Evolutionary conservation across 53 echinoderm and acorn worm genomes (phyloP).

Genomic region (Pentamera pediparva): DNA sequence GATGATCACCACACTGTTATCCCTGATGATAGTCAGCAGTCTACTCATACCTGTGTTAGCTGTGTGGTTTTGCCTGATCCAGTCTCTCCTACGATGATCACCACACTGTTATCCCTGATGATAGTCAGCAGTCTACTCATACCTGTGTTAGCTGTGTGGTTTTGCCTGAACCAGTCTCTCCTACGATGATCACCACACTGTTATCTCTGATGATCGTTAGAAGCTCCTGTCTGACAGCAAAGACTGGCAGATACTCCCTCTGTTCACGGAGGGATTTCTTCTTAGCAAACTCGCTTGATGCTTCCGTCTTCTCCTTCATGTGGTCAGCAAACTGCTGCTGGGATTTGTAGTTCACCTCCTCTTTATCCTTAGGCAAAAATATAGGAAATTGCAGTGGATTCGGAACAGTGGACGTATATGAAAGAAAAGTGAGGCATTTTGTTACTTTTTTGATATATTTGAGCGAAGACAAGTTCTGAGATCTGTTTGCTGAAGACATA

Average conservation of each 20-base stretch:
- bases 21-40: not conserved
- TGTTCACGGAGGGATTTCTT: slow-evolving; percentile 77
- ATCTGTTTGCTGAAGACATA: too few species aligned
- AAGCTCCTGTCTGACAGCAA: slow-evolving; percentile 76
- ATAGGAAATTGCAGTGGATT: too few species aligned
- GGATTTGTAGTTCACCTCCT: slow-evolving; percentile 94
- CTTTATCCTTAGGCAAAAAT: slow-evolving; percentile 31
- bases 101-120: not conserved
- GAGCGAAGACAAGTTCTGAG: too few species aligned
- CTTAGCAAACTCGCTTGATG: slow-evolving; percentile 86
- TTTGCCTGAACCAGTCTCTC: slow-evolving; percentile 97
- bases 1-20: not conserved
- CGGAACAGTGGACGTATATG: too few species aligned
- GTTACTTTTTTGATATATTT: too few species aligned
- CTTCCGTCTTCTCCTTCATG: slow-evolving; percentile 96
- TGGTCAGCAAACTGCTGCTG: slow-evolving; percentile 99
- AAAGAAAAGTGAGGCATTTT: too few species aligned
- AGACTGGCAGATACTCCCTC: slow-evolving; percentile 83
- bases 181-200: slow-evolving; percentile 89
- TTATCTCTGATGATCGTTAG: slow-evolving; percentile 92
- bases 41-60: slow-evolving; percentile 78
- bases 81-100: slow-evolving; percentile 40
- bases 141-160: slow-evolving; percentile 99
- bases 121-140: too few species aligned
- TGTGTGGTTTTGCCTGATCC: slow-evolving; percentile 84